Percentiles rank a stretch among this genome's conserved stretches.
Evolutionary conservation across 2,113 vertebrate species (phyloP).

Genomic region (Channa argus): DNA sequence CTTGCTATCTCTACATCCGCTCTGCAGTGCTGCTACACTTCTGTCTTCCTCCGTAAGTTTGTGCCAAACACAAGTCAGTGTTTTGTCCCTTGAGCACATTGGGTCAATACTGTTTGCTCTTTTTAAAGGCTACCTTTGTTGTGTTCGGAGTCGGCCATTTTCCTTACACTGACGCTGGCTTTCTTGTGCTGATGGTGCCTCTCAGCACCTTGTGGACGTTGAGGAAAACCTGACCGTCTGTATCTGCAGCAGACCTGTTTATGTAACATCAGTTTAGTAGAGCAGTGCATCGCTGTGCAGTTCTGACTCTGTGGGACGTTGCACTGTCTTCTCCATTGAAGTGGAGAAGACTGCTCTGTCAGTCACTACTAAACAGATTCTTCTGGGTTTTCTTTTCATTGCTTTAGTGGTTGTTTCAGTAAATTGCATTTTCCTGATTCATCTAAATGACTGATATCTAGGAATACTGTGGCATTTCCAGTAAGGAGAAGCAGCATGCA

Average conservation of each 20-base stretch:
- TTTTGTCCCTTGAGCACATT: not conserved
- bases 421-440: not conserved
- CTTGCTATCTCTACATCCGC: constrained; percentile 22
- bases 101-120: not conserved
- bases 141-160: not conserved
- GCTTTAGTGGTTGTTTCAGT: not conserved
- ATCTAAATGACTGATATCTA: not conserved
- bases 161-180: not conserved
- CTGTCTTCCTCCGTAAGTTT: not conserved
- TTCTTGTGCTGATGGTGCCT: not conserved
- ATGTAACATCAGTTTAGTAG: constrained; percentile 22
- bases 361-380: not conserved
- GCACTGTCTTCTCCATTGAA: constrained; percentile 19
- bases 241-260: constrained; percentile 45
- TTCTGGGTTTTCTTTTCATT: not conserved
- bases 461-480: not conserved
- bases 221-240: constrained; percentile 16
- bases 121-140: not conserved
- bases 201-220: not conserved
- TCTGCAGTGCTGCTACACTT: constrained; percentile 8
- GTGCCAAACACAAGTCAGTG: not conserved
- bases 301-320: constrained; percentile 18
- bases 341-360: not conserved
- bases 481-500: not conserved
- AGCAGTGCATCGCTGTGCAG: constrained; percentile 7